These are phyloP conservation scores for Cherax quadricarinatus DNA, from an alignment of 1,140 invertebrate genomes.

Conservation along the genomic window DNA sequence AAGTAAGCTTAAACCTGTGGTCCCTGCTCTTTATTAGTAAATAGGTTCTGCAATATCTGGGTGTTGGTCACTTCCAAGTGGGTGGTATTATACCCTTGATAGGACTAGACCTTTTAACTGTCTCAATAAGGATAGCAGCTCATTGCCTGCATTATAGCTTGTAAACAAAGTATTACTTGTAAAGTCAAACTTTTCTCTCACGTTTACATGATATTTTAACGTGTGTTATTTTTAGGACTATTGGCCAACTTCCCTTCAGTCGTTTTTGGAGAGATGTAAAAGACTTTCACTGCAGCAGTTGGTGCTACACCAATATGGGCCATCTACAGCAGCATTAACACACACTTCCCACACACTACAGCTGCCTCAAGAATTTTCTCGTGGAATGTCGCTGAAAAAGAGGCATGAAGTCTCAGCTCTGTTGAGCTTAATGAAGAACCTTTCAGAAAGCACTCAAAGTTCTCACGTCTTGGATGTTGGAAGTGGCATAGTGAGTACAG, in stretches of 20 bases:
- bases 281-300: conserved; percentile 8
- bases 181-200: too few relatives aligned
- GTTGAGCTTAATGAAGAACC: not conserved
- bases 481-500: conserved; percentile 42
- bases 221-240: not conserved
- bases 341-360: not conserved
- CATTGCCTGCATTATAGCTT: too few relatives aligned
- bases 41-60: too few relatives aligned
- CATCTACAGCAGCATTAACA: not conserved
- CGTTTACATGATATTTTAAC: too few relatives aligned
- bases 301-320: not conserved
- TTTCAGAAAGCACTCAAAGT: conserved; percentile 21
- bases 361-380: conserved; percentile 9
- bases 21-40: too few relatives aligned
- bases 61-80: too few relatives aligned
- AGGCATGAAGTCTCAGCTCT: conserved; percentile 41
- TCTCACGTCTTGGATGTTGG: conserved; percentile 33
- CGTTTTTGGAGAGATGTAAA: conserved; percentile 7
- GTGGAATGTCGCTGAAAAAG: conserved; percentile 39
- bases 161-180: too few relatives aligned
- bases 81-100: too few relatives aligned
- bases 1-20: too few relatives aligned
- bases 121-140: too few relatives aligned
- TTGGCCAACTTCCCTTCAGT: conserved; percentile 29
- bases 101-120: too few relatives aligned